phyloP scores from a whole-genome alignment of 1,140 invertebrate genomes.

The Diploscapter pachys region DNA sequence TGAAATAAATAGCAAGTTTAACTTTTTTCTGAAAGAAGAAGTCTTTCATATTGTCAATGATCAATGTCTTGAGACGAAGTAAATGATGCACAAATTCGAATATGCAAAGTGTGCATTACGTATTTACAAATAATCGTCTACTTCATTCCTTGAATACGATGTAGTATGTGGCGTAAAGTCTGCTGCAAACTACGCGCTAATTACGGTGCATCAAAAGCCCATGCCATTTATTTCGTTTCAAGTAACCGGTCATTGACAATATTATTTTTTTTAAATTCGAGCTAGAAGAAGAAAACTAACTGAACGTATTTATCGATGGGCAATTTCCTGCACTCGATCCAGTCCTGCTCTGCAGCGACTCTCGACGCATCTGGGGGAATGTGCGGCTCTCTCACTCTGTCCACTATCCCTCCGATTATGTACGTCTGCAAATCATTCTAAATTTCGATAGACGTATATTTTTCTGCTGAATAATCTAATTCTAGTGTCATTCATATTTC shows the following conservation, averaged over 20 bases:
- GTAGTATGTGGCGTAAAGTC: not conserved
- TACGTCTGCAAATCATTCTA: slow-evolving; percentile 12
- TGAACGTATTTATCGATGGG: slow-evolving; percentile 40
- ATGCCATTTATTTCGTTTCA: not conserved
- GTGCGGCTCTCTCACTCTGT: slow-evolving; percentile 38
- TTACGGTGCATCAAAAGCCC: not conserved
- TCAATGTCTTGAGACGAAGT: too few species aligned
- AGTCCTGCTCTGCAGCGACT: slow-evolving; percentile 34
- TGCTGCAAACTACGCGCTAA: not conserved
- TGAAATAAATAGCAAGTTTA: slow-evolving; percentile 18
- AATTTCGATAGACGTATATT: not conserved
- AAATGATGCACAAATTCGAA: not conserved
- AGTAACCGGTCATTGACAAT: not conserved
- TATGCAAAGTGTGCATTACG: not conserved
- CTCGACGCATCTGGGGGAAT: slow-evolving; percentile 41
- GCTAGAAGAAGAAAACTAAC: slow-evolving; percentile 14
- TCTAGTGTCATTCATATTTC: too few species aligned
- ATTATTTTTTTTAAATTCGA: slow-evolving; percentile 2
- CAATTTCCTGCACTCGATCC: slow-evolving; percentile 25
- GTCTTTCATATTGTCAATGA: too few species aligned
- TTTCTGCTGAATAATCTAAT: too few species aligned
- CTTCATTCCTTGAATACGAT: not conserved
- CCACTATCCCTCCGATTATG: slow-evolving; percentile 48
- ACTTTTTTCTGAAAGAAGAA: not conserved
- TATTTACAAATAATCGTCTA: not conserved